Evolutionary conservation across 1,140 invertebrate species (phyloP), one percentile per base, ranked within the genome.

Genomic region (Drosophila virilis): DNA sequence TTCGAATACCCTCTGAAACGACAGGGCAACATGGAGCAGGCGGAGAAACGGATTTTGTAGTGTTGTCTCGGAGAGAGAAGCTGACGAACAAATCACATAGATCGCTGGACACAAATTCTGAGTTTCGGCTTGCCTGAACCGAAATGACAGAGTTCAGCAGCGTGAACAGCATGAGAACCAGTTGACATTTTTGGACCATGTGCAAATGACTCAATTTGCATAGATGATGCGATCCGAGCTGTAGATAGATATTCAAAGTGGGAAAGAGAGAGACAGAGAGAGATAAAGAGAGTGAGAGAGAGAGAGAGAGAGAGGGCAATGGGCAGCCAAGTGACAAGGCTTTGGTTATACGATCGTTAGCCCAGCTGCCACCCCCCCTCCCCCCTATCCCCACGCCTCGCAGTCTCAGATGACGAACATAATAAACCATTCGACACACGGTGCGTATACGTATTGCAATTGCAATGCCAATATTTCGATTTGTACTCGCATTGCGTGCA

Each of bases 111-210:
- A 84, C 67, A 80, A 59, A 40, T 70, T 77, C 74, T 45, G 8
- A 28, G 64, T 69, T 73, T 76, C 32, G 54, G 65, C 77, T 82
- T 75, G 78, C 78, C 73, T 83, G 77, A 42, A 55, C 74, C 51
- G 60, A 73, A 84, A 84, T 84, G 81, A 74, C 80, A 84, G 69
- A 85, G 80, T 84, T 84, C 80, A 83, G 45, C 55, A 32, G 9
- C n/a, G 35, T 17, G 46, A 28, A 8, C 12, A 52, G 35, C 33
- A 10, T 33, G 32, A n/a, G 10, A 58, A 58, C 42, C 33, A 38
- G 42, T 58, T 67, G 59, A 58, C 17, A 35, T 46, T 45, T 50
- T 45, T 17, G 48, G 12, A 17, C 15, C 13, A 50, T 8, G 6
- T 15, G 28, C 51, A 48, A 52, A 71, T 64, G 59, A 57, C 68